Evolutionary conservation across 1,140 invertebrate genomes (phyloP).

Genomic region (Brachionus asplanchnoidis): DNA sequence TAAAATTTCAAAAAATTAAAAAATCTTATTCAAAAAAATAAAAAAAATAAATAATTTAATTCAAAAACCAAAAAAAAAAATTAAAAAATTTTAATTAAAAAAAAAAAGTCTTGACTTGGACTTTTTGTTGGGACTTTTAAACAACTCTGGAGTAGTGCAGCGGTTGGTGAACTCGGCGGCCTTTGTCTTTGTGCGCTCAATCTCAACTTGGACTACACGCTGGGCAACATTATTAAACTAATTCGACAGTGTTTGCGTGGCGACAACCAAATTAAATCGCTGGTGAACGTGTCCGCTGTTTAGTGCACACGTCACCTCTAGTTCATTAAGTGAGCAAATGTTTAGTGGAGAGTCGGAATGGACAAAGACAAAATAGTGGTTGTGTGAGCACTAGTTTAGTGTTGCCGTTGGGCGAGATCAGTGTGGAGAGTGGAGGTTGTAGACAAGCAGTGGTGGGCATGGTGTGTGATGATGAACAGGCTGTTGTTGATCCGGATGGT

Average conservation of each 20-base stretch:
- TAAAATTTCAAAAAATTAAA: too few species aligned
- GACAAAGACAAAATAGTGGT: slow-evolving; percentile 25
- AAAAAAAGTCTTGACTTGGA: too few species aligned
- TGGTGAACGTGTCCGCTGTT: slow-evolving; percentile 55
- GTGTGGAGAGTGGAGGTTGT: background rate
- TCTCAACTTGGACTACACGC: background rate
- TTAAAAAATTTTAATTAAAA: too few species aligned
- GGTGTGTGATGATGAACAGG: too few species aligned
- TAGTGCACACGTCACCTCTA: background rate
- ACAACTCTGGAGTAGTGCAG: background rate
- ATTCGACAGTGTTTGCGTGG: background rate
- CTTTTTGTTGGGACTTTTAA: too few species aligned
- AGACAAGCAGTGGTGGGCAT: too few species aligned
- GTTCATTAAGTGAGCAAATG: slow-evolving; percentile 62
- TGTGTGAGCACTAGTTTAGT: background rate
- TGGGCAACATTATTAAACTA: background rate
- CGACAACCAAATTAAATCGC: background rate
- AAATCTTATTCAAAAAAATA: too few species aligned
- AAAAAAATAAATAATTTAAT: too few species aligned
- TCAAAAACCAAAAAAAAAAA: too few species aligned
- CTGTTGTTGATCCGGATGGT: too few species aligned
- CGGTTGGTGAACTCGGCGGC: background rate
- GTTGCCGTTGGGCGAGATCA: background rate
- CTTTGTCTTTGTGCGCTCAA: too few species aligned
- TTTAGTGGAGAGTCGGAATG: slow-evolving; percentile 83